Base-by-base conservation (phyloP, 2,797 vertebrate species). In the Acropternis orthonyx region DNA sequence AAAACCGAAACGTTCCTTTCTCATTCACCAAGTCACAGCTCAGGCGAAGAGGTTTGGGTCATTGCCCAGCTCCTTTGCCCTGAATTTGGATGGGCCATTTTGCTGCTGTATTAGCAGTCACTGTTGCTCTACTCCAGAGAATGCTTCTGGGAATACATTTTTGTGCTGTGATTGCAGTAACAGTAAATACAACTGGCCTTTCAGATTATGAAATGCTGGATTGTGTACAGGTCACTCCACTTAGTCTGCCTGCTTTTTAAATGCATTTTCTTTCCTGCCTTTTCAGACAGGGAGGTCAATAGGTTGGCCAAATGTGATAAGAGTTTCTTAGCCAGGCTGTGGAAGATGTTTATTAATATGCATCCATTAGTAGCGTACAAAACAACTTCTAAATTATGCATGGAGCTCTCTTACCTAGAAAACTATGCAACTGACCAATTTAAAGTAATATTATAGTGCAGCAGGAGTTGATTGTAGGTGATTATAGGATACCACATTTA, bases 41-140 rank as follows among this genome's bases (percentile, higher is more conserved):
- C 81, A 77, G 65, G 85, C 82, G 93, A 88, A 93, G 54, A 71
- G 36, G 82, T 71, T 87, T 96, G 92, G 68, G 62, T 74, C 76
- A 56, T 41, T 88, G 77, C 90, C 81, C 48, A 88, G 52, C 61
- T 90, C 56, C 46, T 74, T 68, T 67, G 92, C 86, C 76, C 90
- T 94, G 79, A 71, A 82, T 88, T 85, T 73, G 80, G 83, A 86
- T 71, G 75, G 59, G 92, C 80, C 89, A 69, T 88, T 48, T 80
- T 61, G 77, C 41, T 91, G 69, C 65, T 91, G 7, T 84, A 62
- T 92, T 92, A 88, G 71, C 89, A 85, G 72, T 62, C 63, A 43
- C 44, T 55, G n/a, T 59, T 67, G 56, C 49, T 94, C 36, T 79
- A 6, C 52, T 66, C 67, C 61, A 77, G 72, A 76, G 59, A 76